Percentiles rank a stretch among this genome's conserved stretches.
phyloP scores from a whole-genome alignment of 2,113 vertebrate species.

The Aspiorhynchus laticeps region DNA sequence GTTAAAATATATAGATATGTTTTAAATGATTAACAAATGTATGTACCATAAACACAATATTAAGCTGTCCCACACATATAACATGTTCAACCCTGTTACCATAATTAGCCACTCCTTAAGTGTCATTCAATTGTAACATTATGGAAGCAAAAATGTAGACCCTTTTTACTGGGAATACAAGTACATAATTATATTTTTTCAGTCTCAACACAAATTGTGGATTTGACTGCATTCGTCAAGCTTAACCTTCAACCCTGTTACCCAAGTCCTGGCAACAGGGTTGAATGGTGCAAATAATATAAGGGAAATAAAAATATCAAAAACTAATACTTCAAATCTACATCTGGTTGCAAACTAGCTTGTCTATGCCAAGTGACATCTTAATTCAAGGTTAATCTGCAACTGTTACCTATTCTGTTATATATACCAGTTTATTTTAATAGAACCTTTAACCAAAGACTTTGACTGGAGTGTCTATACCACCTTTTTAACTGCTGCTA shows the following conservation, averaged over 20 bases:
- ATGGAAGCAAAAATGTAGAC: background rate
- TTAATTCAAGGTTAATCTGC: background rate
- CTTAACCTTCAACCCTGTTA: too few relatives aligned
- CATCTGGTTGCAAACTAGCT: background rate
- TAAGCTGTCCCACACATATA: background rate
- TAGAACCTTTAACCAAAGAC: background rate
- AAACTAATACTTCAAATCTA: background rate
- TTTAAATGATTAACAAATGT: background rate
- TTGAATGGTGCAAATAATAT: background rate
- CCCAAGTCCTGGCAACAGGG: too few relatives aligned
- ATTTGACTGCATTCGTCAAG: background rate
- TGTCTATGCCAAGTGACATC: background rate
- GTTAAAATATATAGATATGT: background rate
- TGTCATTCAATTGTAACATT: background rate
- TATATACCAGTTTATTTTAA: background rate
- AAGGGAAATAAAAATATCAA: background rate
- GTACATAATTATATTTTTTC: background rate
- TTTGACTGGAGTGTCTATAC: background rate
- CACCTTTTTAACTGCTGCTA: background rate
- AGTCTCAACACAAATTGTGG: background rate
- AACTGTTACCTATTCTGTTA: background rate
- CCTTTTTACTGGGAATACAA: background rate
- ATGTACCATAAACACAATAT: background rate
- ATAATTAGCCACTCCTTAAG: background rate
- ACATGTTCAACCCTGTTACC: background rate